These are phyloP conservation scores for Euglossa dilemma DNA, from an alignment of 1,140 invertebrate genomes.

Conservation along the genomic window DNA sequence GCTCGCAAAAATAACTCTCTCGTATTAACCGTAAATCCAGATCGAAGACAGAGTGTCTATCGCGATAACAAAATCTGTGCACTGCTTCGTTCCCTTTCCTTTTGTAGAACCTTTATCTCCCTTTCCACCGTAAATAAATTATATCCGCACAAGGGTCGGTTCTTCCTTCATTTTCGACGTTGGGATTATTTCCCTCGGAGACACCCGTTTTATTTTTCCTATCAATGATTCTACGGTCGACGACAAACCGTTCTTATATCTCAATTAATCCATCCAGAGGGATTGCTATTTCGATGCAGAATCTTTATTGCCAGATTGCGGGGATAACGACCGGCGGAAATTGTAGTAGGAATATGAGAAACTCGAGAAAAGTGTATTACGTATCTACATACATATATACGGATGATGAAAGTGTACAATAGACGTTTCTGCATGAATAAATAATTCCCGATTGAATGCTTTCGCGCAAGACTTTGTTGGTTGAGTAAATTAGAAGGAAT, in stretches of 20 bases:
- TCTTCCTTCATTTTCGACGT: conserved; percentile 28
- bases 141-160: conserved; percentile 38
- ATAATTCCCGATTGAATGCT: too few species aligned
- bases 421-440: too few species aligned
- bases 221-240: neutral
- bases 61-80: conserved; percentile 47
- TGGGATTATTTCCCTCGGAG: conserved; percentile 29
- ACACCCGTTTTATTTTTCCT: conserved; percentile 10
- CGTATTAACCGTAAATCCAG: conserved; percentile 56
- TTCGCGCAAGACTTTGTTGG: too few species aligned
- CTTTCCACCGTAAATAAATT: conserved; percentile 61
- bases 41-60: conserved; percentile 19
- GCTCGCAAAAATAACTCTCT: conserved; percentile 3
- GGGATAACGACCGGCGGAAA: neutral
- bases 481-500: too few species aligned
- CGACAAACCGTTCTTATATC: conserved; percentile 22
- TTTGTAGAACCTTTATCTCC: conserved; percentile 54
- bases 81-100: conserved; percentile 34
- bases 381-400: too few species aligned
- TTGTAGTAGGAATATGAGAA: neutral
- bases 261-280: conserved; percentile 41
- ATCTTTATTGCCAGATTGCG: neutral
- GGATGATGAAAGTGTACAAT: too few species aligned
- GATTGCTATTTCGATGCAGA: neutral
- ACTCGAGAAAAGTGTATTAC: too few species aligned